These are phyloP conservation scores for Drosophila paranaensis DNA, from an alignment of 2,888 invertebrate species.

Conservation along the genomic window DNA sequence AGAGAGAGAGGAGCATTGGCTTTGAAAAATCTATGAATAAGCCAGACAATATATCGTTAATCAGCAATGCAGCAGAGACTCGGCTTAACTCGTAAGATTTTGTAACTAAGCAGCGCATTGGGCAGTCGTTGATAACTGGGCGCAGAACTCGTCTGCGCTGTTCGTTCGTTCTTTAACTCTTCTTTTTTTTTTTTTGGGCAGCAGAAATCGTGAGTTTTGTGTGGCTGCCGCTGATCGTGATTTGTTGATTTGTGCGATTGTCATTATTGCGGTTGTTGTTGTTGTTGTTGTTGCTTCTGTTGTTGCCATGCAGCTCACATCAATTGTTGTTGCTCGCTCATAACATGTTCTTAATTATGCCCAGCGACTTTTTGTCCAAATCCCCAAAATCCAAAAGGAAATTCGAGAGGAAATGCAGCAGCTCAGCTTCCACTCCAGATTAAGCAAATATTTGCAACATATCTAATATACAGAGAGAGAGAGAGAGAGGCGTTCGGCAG, in stretches of 20 bases:
- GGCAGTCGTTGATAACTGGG: background rate
- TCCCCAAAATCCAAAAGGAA: conserved; percentile 31
- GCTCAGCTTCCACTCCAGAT: conserved; percentile 21
- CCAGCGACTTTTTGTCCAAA: conserved; percentile 39
- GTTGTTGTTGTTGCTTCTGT: conserved; percentile 7
- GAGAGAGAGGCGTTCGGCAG: conserved; percentile 13
- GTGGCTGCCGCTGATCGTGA: conserved; percentile 61
- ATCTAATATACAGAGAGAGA: conserved; percentile 13
- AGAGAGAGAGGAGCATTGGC: too few relatives aligned
- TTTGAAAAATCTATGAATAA: too few relatives aligned
- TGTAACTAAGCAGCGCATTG: background rate
- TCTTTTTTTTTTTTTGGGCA: conserved; percentile 23
- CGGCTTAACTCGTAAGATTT: background rate
- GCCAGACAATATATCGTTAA: too few relatives aligned
- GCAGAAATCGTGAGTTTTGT: conserved; percentile 69
- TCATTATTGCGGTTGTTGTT: conserved; percentile 39
- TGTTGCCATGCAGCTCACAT: conserved; percentile 18
- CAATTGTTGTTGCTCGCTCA: conserved; percentile 36
- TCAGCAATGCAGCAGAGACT: too few relatives aligned
- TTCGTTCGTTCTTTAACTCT: background rate
- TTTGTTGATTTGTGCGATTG: conserved; percentile 77
- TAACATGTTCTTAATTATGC: conserved; percentile 66
- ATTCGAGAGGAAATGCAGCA: conserved; percentile 45
- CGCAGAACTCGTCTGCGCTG: background rate
- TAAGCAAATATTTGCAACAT: conserved; percentile 69